Base-by-base conservation (phyloP, 2,888 invertebrate species). In the Hypomecis punctinalis region DNA sequence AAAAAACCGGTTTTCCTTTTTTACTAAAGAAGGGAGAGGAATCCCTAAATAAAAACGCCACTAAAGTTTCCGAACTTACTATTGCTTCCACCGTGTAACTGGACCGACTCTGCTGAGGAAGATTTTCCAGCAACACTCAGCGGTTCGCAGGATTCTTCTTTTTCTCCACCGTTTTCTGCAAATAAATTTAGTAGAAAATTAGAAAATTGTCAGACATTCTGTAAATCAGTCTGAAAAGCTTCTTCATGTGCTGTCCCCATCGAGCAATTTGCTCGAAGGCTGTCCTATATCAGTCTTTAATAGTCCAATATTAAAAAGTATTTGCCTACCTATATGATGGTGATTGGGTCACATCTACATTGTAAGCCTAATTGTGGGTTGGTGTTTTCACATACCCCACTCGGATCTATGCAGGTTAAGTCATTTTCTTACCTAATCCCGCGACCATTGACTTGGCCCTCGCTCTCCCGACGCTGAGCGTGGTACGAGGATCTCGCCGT, bases 361-460 rank as follows among this genome's bases (percentile, higher is more conserved):
- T 3, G 1, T 23, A 2, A 3, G 23, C 23, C 3, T 3, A 23
- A 3, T 23, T 23, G 23, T 3, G 23, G 23, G 1, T 23, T 2
- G 23, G 23, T 23, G 23, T 1, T 2, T 23, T 23, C 23, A 23
- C 23, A 23, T 23, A 1, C n/a, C n/a, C n/a, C n/a, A n/a, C n/a
- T n/a, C n/a, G n/a, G 23, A 23, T 3, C 1, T 23, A 23, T 3
- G 23, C 23, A 23, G 23, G 23, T 23, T 23, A 3, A 23, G 1
- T 23, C n/a, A 23, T 23, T 3, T 43, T 10, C 84, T 83, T 84
- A 96, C 96, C 96, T 73, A 97, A 93, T 55, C 98, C 98, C 6
- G 98, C 98, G 5, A 98, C 97, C 97, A 98, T 97, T 39, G 98
- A 98, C 82, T 97, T 96, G 56, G 98, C 98, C 68, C 98, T 93